These are phyloP conservation scores for Meleagris gallopavo DNA, from an alignment of 2,113 vertebrate species.

Conservation along the genomic window DNA sequence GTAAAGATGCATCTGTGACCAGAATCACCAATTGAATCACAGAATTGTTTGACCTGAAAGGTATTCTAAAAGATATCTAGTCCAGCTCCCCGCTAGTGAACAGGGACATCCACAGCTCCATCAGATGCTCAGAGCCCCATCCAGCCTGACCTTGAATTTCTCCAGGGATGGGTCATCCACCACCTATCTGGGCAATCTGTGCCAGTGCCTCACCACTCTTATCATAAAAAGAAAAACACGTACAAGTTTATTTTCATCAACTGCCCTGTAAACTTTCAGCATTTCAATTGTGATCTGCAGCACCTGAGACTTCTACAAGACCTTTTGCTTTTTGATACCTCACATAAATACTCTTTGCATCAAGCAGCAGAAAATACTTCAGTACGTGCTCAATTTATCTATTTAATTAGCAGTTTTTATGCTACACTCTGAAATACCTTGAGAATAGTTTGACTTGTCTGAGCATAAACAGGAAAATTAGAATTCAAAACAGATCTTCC, in stretches of 20 bases:
- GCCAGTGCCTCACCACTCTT: too few species aligned
- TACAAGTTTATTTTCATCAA: not conserved
- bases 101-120: too few species aligned
- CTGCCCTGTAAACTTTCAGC: not conserved
- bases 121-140: too few species aligned
- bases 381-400: constrained; percentile 14
- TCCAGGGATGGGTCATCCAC: too few species aligned
- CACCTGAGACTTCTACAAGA: not conserved
- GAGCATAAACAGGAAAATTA: constrained; percentile 20
- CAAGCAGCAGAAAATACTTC: not conserved
- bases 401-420: constrained; percentile 54
- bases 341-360: not conserved
- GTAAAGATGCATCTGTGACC: not conserved
- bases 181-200: too few species aligned
- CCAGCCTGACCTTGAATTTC: too few species aligned
- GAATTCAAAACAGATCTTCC: constrained; percentile 8
- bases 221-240: not conserved
- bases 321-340: constrained; percentile 9
- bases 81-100: too few species aligned
- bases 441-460: constrained; percentile 2
- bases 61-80: too few species aligned
- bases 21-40: not conserved
- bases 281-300: not conserved
- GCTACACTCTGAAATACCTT: constrained; percentile 4
- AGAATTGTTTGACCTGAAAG: too few species aligned